Conservation (phyloP, 2,113 vertebrate genomes). For the Centropristis striata region DNA sequence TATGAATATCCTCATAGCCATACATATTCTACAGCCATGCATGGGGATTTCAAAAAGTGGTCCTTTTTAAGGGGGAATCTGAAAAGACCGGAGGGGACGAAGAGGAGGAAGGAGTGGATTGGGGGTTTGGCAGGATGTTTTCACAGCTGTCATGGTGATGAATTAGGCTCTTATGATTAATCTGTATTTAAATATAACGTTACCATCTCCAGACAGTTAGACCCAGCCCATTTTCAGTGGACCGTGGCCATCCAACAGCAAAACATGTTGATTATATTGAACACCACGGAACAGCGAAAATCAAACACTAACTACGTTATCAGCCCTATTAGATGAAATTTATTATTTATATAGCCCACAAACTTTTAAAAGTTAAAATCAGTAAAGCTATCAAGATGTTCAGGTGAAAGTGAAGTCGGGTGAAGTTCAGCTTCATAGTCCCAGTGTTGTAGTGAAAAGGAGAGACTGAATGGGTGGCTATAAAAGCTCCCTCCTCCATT, state of each 20-base stretch:
- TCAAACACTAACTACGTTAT: constrained; percentile 30
- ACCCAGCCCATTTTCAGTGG: constrained; percentile 67
- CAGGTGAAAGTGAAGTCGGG: neutral
- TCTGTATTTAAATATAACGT: constrained; percentile 83
- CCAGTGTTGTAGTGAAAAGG: constrained; percentile 33
- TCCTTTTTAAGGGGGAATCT: constrained; percentile 61
- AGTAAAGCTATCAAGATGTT: constrained; percentile 4
- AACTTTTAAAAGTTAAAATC: constrained; percentile 1
- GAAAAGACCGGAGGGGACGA: constrained; percentile 78
- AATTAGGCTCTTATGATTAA: constrained; percentile 82
- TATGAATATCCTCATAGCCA: constrained; percentile 78
- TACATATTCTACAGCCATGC: constrained; percentile 77
- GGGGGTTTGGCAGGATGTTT: constrained; percentile 78
- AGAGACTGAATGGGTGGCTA: constrained; percentile 58
- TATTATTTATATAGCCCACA: constrained; percentile 10
- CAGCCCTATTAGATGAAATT: constrained; percentile 29
- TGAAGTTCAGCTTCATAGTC: constrained; percentile 44
- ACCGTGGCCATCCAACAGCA: constrained; percentile 63
- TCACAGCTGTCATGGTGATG: constrained; percentile 83
- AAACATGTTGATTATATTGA: constrained; percentile 74
- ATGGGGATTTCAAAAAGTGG: constrained; percentile 71
- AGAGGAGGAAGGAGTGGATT: constrained; percentile 73
- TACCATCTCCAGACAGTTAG: constrained; percentile 74
- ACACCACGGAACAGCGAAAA: constrained; percentile 37
- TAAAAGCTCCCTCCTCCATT: constrained; percentile 64